Evolutionary conservation across 1,140 invertebrate species (phyloP).

Genomic region (Oppia nitens): DNA sequence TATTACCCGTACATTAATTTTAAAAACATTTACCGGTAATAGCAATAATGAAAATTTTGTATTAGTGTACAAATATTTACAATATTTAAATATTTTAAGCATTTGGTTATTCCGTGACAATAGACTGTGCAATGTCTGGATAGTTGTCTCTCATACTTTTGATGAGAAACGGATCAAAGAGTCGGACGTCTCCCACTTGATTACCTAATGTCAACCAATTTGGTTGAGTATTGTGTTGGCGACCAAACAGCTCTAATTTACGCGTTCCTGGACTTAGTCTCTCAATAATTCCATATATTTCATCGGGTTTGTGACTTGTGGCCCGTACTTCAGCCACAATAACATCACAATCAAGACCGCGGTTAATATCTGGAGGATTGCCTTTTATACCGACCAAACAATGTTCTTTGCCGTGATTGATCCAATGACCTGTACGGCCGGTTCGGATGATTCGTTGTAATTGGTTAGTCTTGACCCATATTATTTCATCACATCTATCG

Average conservation of each 20-base stretch:
- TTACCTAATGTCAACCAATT: conserved; percentile 96
- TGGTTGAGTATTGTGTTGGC: conserved; percentile 92
- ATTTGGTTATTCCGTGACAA: not conserved
- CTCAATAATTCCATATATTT: conserved; percentile 71
- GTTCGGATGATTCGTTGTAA: conserved; percentile 90
- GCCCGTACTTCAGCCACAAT: conserved; percentile 94
- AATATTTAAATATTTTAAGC: too few relatives aligned
- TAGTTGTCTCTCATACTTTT: conserved; percentile 47
- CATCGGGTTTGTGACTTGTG: conserved; percentile 94
- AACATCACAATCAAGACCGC: conserved; percentile 89
- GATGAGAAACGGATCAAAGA: conserved; percentile 81
- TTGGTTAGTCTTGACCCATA: conserved; percentile 99
- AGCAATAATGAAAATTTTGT: too few relatives aligned
- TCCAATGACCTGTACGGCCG: conserved; percentile 89
- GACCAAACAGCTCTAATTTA: conserved; percentile 92
- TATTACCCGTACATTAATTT: too few relatives aligned
- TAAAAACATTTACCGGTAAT: too few relatives aligned
- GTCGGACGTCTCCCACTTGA: conserved; percentile 79
- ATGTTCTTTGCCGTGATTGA: conserved; percentile 97
- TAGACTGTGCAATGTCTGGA: conserved; percentile 4
- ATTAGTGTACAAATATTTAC: too few relatives aligned
- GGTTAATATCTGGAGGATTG: conserved; percentile 64
- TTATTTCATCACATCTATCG: conserved; percentile 86
- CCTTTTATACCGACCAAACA: conserved; percentile 94
- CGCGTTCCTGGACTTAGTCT: conserved; percentile 56